phyloP scores from a whole-genome alignment of 2,888 invertebrate genomes.

The Eilema caniola region DNA sequence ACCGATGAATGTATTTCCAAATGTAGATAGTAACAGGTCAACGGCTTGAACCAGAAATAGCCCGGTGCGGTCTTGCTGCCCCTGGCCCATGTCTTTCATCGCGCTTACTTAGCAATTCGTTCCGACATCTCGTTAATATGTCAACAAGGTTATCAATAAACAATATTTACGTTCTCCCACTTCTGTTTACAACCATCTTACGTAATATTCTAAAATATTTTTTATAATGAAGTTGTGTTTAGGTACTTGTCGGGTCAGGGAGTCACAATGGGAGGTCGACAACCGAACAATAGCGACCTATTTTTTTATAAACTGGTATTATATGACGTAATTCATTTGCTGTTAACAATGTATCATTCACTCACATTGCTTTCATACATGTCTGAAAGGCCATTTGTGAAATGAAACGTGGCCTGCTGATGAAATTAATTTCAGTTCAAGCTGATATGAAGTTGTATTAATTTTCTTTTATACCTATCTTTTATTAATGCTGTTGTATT shows the following conservation, averaged over 20 bases:
- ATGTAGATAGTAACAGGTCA: slow-evolving; percentile 74
- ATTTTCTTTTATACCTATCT: not conserved
- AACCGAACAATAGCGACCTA: slow-evolving; percentile 73
- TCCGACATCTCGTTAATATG: slow-evolving; percentile 80
- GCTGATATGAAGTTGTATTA: slow-evolving; percentile 36
- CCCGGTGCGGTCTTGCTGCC: slow-evolving; percentile 64
- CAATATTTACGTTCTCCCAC: slow-evolving; percentile 63
- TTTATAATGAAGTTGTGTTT: slow-evolving; percentile 51
- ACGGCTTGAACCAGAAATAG: slow-evolving; percentile 81
- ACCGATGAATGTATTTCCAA: slow-evolving; percentile 65
- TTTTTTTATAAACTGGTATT: slow-evolving; percentile 73
- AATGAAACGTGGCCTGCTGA: slow-evolving; percentile 51
- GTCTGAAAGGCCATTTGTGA: slow-evolving; percentile 55
- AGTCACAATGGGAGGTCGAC: slow-evolving; percentile 65
- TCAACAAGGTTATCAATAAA: slow-evolving; percentile 80
- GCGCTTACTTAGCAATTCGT: slow-evolving; percentile 74
- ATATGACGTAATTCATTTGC: slow-evolving; percentile 73
- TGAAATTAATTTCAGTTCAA: slow-evolving; percentile 55
- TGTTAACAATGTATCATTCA: slow-evolving; percentile 68
- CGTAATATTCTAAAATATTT: slow-evolving; percentile 52
- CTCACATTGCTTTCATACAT: slow-evolving; percentile 65
- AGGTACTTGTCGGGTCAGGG: slow-evolving; percentile 39
- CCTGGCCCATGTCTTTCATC: slow-evolving; percentile 80
- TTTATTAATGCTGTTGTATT: not conserved
- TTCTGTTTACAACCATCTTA: slow-evolving; percentile 60